Base-by-base conservation (phyloP, 2,888 invertebrate genomes). In the Aleiodes alternator region DNA sequence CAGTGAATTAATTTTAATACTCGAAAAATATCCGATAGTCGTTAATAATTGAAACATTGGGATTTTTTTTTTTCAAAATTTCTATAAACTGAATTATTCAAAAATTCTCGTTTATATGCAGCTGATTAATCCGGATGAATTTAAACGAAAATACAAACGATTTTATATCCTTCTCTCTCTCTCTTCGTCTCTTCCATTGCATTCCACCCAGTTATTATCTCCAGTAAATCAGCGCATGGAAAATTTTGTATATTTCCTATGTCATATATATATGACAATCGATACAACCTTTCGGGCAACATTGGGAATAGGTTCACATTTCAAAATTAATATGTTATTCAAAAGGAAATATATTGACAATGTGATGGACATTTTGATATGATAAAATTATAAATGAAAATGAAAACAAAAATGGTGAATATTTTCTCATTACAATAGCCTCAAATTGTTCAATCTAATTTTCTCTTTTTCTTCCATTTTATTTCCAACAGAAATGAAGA, bases 151-250 rank as follows among this genome's bases (percentile, higher is more conserved):
- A 43, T 14, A 14, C 34, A 48, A 43, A 64, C 43, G 23, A 5
- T 9, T 61, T 23, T 11, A 8, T 34, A 59, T 43, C 7, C 50
- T 61, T n/a, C 55, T 48, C n/a, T 31, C 48, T 51, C 43, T 66
- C 38, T 16, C 43, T 59, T 6, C 4, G 2, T 66, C 55, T 48
- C 38, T 50, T 43, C 50, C 61, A 68, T 12, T 56, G 64, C 43
- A 53, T 69, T 64, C 66, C 53, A 69, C 51, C 56, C 68, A 43
- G 38, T 50, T 70, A 66, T 66, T 66, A 61, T 64, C 64, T 50
- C n/a, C 31, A 34, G 61, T 57, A 61, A 69, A 71, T 72, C 61
- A 61, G 8, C 7, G 14, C 4, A 14, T 14, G 34, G 12, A n/a
- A 61, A 61, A 38, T 43, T 8, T 43, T 8, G 43, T 34, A 61